phyloP scores from a whole-genome alignment of 2,113 vertebrate species.

The Pituophis catenifer region DNA sequence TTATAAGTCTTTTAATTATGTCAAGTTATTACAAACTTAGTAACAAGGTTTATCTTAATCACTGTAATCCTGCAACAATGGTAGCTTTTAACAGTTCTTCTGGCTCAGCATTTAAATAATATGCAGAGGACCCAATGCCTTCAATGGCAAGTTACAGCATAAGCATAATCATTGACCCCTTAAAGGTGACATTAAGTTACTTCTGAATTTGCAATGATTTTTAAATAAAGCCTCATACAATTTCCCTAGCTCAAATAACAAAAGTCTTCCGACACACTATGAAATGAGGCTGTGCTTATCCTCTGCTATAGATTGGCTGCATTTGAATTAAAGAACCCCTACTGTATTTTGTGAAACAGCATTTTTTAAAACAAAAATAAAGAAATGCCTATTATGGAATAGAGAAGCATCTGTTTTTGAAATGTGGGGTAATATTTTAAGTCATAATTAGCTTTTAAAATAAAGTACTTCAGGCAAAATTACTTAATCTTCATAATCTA shows the following conservation, averaged over 20 bases:
- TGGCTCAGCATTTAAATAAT: neutral
- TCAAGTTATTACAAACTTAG: neutral
- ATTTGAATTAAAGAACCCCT: neutral
- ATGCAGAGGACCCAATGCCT: neutral
- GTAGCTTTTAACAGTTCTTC: slow-evolving; percentile 21
- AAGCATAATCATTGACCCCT: neutral
- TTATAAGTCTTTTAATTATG: neutral
- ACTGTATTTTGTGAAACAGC: neutral
- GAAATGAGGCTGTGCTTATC: neutral
- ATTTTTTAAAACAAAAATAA: neutral
- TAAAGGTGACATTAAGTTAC: neutral
- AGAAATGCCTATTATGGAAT: neutral
- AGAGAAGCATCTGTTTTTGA: neutral
- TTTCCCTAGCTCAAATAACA: neutral
- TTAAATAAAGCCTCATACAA: neutral
- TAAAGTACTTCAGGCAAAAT: neutral
- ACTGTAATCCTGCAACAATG: slow-evolving; percentile 53
- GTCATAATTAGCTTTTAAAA: neutral
- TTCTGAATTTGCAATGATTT: neutral
- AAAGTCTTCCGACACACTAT: neutral
- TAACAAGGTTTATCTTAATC: slow-evolving; percentile 23
- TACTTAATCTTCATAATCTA: neutral
- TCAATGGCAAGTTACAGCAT: neutral
- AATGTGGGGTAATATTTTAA: neutral
- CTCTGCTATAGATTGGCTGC: neutral